Evolutionary conservation across 2,113 vertebrate genomes (phyloP), one percentile per base, ranked within the genome.

Genomic region (Erinaceus europaeus): DNA sequence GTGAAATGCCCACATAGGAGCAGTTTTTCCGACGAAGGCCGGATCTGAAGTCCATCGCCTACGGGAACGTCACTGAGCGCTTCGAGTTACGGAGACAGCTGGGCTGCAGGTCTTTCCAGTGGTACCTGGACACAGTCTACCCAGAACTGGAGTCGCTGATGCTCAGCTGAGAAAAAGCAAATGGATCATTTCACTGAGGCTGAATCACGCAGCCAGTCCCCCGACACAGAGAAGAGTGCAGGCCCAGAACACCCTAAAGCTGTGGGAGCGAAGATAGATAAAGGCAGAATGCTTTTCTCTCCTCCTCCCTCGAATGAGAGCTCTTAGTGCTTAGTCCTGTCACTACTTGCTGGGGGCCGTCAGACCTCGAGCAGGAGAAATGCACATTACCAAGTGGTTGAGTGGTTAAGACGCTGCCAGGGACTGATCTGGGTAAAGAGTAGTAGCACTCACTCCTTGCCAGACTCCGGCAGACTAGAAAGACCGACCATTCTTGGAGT

Each of bases 101-200:
- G 91, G 97, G 98, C 50, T 99, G 99, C 94, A 98, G 90, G 62
- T 98, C 98, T 0, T 99, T 99, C 76, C 98, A 98, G 88, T 99
- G 98, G 99, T 99, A 99, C 91, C 96, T 99, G 91, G 98, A 99
- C 92, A 98, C 96, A 1, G 90, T 99, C 67, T 99, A 99, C 91
- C 99, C 99, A 2, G 99, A 99, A 95, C 97, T 99, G 98, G 98
- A 99, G 94, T 82, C 97, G 13, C 93, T 40, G 36, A 90, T n/a
- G 94, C 95, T 42, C 91, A 96, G 2, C 95, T 96, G 94, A 98
- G 97, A 96, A 94, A 42, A 97, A 97, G 7, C 96, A 96, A 44
- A 95, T n/a, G n/a, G n/a, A n/a, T n/a, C n/a, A n/a, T n/a, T n/a
- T n/a, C n/a, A n/a, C n/a, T n/a, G n/a, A n/a, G n/a, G n/a, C n/a